Base-by-base conservation (phyloP, 2,888 invertebrate species). In the Nomada fabriciana region DNA sequence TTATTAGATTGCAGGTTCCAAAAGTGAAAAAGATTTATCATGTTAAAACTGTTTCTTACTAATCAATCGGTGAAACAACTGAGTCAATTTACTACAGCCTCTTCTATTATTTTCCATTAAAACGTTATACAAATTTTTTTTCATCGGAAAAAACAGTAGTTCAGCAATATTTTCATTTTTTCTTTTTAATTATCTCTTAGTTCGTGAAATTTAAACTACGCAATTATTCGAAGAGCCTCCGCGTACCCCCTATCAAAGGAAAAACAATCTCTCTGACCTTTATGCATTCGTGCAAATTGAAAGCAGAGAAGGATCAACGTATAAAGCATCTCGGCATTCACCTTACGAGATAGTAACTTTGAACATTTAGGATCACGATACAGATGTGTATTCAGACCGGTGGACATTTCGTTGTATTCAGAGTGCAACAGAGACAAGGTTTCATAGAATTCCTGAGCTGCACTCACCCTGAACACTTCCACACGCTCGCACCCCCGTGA, bases 401-500 rank as follows among this genome's bases (percentile, higher is more conserved):
- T 84, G 72, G 53, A 74, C 75, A 67, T 86, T 85, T 79, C 75
- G 72, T 70, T 65, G 76, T 82, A 81, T 84, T 80, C 80, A 76
- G 84, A 71, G 72, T 57, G 61, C 53, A 36, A 42, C 65, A 83
- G 74, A 53, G 78, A 88, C 83, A 85, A 71, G 83, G 86, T 86
- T 90, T 89, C 83, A 89, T 86, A 86, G 84, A 85, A 93, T 93
- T 92, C 93, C 93, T 90, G 88, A 89, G 82, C 89, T 72, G 91
- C 93, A 86, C 91, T 93, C 93, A 93, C 91, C 93, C 93, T 91
- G 92, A 93, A 93, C 93, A 89, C 84, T 86, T 88, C 86, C 85
- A 91, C 88, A 86, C 80, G 76, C 86, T 82, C 82, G 83, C 83
- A 82, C 84, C 82, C 84, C 76, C 64, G 67, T 71, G 20, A 80